Base-by-base conservation (phyloP, 2,888 invertebrate species). In the Schrankia costaestrigalis region DNA sequence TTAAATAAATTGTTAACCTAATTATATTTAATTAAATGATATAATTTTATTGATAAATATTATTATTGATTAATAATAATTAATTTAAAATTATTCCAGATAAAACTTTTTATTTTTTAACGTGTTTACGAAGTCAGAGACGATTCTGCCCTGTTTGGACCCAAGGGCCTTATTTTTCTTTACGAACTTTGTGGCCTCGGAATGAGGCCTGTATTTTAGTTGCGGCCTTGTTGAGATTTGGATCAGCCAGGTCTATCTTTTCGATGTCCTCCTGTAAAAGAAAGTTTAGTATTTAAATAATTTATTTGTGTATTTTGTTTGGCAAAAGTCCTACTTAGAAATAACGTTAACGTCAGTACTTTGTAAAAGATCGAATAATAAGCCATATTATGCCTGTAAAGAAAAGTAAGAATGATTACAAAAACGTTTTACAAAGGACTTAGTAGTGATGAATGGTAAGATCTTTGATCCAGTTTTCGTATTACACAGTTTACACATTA, bases 161-260 rank as follows among this genome's bases (percentile, higher is more conserved):
- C 44, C 13, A 38, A 26, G 63, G 61, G 69, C 49, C 57, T 74
- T 85, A 88, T 71, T 87, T 86, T 32, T 94, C 94, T 81, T 94
- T 95, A 84, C 95, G 95, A 35, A 92, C 94, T 89, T 95, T 94
- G 86, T 96, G 95, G 42, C 95, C 95, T 50, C 96, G 92, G 92
- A 97, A 96, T 28, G 96, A 95, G 34, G 96, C 96, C 74, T 97
- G 96, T 50, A 97, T 97, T 88, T 96, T 96, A 42, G 95, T 95
- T 14, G 97, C 97, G 1, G 96, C 96, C 74, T 95, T 95, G 82
- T 95, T 93, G 63, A 96, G 85, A 57, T 96, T 94, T 10, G 96
- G 96, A 86, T 97, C 96, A 46, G 92, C 90, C 50, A 95, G 89
- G 80, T 96, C 96, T 54, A 96, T 94, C 72, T 95, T 94, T 76